Percentiles rank a stretch among this genome's conserved stretches.
These are phyloP conservation scores for Pipistrellus pygmaeus DNA, from an alignment of 2,797 vertebrate genomes.

Conservation along the genomic window DNA sequence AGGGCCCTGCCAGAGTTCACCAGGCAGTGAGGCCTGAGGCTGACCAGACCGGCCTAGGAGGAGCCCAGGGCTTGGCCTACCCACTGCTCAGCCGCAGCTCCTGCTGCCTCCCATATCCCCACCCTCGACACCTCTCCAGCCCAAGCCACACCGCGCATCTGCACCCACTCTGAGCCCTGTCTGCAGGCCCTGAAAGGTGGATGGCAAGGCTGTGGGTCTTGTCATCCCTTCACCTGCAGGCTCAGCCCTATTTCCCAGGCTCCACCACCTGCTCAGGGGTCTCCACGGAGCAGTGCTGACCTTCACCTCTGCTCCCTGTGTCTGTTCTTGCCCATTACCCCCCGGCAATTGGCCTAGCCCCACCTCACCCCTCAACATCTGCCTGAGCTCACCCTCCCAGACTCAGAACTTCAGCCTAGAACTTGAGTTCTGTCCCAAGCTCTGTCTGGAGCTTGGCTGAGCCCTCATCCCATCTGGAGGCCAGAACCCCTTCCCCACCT, in stretches of 20 bases:
- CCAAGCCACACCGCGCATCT: not conserved
- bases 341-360: not conserved
- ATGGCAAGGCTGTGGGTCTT: too few relatives aligned
- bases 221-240: not conserved
- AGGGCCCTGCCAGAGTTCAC: slow-evolving; percentile 52
- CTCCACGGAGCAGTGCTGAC: not conserved
- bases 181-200: not conserved
- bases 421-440: not conserved
- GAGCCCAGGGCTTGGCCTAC: not conserved
- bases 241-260: not conserved
- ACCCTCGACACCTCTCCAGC: not conserved
- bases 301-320: not conserved
- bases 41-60: not conserved
- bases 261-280: not conserved
- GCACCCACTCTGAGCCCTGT: not conserved
- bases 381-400: too few relatives aligned
- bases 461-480: not conserved
- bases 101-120: not conserved
- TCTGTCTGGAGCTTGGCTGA: not conserved
- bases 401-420: not conserved
- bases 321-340: not conserved
- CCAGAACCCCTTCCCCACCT: not conserved
- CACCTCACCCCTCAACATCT: not conserved
- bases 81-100: not conserved
- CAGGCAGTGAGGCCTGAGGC: slow-evolving; percentile 27